Base-by-base conservation (phyloP, 2,888 invertebrate genomes). In the Dioctria rufipes region DNA sequence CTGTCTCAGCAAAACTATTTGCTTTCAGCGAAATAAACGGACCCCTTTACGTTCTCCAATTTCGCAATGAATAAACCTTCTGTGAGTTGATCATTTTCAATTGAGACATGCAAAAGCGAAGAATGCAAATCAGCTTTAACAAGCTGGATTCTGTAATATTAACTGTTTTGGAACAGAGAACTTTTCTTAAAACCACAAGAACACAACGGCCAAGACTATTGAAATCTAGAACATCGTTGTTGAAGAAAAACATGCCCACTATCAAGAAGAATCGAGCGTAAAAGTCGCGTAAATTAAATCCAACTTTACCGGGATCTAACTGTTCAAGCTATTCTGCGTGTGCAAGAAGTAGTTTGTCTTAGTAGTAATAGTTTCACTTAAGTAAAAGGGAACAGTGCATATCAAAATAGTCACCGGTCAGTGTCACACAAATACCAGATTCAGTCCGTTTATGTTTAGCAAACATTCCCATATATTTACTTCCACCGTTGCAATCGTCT, bases 301-400 rank as follows among this genome's bases (percentile, higher is more conserved):
- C 90, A 75, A 90, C 87, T 63, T 89, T 88, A 75, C 86, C 86
- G 8, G 90, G 89, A 83, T 88, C 87, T 80, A 91, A 84, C 81
- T 90, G 88, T 83, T 93, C 92, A 85, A 92, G 89, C 86, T 91
- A 92, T 84, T 92, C 92, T 0, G 91, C 90, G 87, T 94, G 94
- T 86, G 93, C 92, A 83, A 93, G 93, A 88, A 94, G 93, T 83
- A 94, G 90, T 86, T 95, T 93, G 79, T 92, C 92, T n/a, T n/a
- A n/a, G n/a, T n/a, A n/a, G n/a, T n/a, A 67, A 98, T 98, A 65
- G 95, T 95, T 86, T 95, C 93, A 25, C 97, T 96, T 61, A 97
- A 95, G 85, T 97, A 96, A 90, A 98, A 98, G 54, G 95, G 93
- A 85, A 94, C 91, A 82, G 92, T 90, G 87, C 96, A 95, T 83